A percentile compares a stretch with the other conserved stretches of the same genome.
phyloP scores from a whole-genome alignment of 2,888 invertebrate genomes.

The Aphelenchoides bicaudatus region DNA sequence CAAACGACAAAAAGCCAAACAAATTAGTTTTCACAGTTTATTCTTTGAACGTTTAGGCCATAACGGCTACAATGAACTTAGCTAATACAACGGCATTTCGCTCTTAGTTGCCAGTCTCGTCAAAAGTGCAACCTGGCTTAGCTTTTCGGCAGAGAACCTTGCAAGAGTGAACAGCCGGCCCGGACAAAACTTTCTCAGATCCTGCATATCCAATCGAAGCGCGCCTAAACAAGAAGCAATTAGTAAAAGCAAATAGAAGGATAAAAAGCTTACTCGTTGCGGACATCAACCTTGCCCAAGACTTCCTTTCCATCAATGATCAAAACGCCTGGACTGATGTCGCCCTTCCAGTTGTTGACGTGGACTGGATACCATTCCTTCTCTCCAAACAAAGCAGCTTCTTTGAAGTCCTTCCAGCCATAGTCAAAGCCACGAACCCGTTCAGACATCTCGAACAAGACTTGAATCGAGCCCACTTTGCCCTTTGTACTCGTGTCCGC shows the following conservation, averaged over 20 bases:
- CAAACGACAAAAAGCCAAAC: too few species aligned
- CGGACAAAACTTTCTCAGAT: conserved; percentile 38
- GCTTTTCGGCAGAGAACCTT: conserved; percentile 37
- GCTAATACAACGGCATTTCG: too few species aligned
- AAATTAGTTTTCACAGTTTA: too few species aligned
- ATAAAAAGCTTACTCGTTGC: too few species aligned
- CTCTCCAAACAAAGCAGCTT: conserved; percentile 46
- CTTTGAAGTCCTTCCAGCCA: conserved; percentile 49
- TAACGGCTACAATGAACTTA: too few species aligned
- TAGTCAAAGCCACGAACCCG: conserved; percentile 55
- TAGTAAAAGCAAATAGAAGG: too few species aligned
- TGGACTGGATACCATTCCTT: conserved; percentile 37
- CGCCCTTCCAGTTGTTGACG: conserved; percentile 49
- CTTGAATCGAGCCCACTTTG: conserved; percentile 49
- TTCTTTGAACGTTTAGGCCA: too few species aligned
- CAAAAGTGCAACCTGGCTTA: conserved; percentile 38
- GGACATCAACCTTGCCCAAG: conserved; percentile 52
- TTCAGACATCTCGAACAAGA: conserved; percentile 45
- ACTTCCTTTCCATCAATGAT: conserved; percentile 47
- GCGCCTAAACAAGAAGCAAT: too few species aligned
- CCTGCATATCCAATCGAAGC: conserved; percentile 45
- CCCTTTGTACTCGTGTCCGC: conserved; percentile 47
- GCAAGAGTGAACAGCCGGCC: conserved; percentile 33
- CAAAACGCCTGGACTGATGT: conserved; percentile 50
- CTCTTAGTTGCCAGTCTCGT: too few species aligned